Percentiles rank a stretch among this genome's conserved stretches.
Evolutionary conservation across 2,888 invertebrate genomes (phyloP).

Genomic region (Drosophila engyochracea): DNA sequence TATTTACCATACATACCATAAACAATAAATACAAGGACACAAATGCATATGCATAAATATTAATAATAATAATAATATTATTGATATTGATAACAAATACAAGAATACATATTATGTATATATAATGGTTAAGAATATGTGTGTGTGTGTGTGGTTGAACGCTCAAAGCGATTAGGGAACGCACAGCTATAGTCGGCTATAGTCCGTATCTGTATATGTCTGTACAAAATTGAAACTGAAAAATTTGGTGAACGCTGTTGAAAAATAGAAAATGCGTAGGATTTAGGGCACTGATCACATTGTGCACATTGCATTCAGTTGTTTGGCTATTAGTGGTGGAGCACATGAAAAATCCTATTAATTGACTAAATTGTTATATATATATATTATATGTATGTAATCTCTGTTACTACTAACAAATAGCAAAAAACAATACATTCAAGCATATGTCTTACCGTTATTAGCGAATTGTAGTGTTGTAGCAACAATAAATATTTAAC

Average conservation of each 20-base stretch:
- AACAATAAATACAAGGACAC: slow-evolving; percentile 28
- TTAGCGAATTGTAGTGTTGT: slow-evolving; percentile 56
- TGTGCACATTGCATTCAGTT: slow-evolving; percentile 26
- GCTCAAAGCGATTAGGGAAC: slow-evolving; percentile 66
- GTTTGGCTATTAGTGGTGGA: slow-evolving; percentile 19
- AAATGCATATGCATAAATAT: slow-evolving; percentile 19
- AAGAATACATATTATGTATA: slow-evolving; percentile 42
- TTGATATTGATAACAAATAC: slow-evolving; percentile 8
- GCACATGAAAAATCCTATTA: slow-evolving; percentile 6
- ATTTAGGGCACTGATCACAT: slow-evolving; percentile 11
- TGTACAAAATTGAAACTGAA: slow-evolving; percentile 34
- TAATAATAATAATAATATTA: background rate
- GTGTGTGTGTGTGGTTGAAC: slow-evolving; percentile 40
- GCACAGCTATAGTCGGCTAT: slow-evolving; percentile 25
- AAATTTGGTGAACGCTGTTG: slow-evolving; percentile 19
- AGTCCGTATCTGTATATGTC: slow-evolving; percentile 27
- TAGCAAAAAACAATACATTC: slow-evolving; percentile 28
- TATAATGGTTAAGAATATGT: slow-evolving; percentile 28
- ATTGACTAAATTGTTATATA: slow-evolving; percentile 39
- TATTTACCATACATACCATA: slow-evolving; percentile 7
- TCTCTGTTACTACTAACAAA: slow-evolving; percentile 31
- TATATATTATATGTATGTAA: background rate
- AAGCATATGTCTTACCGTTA: slow-evolving; percentile 52
- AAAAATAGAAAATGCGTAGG: slow-evolving; percentile 6
- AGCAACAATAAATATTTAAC: slow-evolving; percentile 46